Percentiles rank a stretch among this genome's conserved stretches.
phyloP scores from a whole-genome alignment of 1,140 invertebrate species.

The Macrosteles quadrilineatus region DNA sequence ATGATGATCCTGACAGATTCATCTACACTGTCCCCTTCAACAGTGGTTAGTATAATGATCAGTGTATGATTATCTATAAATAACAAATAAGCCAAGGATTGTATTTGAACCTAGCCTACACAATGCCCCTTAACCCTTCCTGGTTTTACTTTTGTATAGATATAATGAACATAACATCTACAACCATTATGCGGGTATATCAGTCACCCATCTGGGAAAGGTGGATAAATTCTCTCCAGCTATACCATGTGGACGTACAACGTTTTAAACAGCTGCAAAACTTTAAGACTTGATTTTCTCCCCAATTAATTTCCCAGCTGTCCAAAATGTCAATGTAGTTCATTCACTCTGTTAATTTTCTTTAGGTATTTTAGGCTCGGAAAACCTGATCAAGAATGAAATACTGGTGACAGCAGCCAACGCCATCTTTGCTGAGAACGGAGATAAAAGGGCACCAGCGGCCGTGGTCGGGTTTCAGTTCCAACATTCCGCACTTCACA shows the following conservation, averaged over 20 bases:
- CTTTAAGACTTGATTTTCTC: too few species aligned
- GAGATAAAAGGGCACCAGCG: slow-evolving; percentile 71
- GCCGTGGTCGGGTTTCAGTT: slow-evolving; percentile 93
- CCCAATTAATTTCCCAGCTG: too few species aligned
- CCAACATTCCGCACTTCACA: slow-evolving; percentile 71
- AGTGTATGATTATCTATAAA: too few species aligned
- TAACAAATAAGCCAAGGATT: not conserved
- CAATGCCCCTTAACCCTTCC: not conserved
- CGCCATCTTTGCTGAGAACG: slow-evolving; percentile 75
- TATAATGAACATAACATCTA: too few species aligned
- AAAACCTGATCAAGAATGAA: slow-evolving; percentile 55
- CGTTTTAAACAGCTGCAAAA: too few species aligned
- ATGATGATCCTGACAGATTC: slow-evolving; percentile 76
- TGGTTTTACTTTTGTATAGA: too few species aligned
- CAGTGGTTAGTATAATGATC: slow-evolving; percentile 50
- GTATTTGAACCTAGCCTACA: not conserved
- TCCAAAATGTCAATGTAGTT: too few species aligned
- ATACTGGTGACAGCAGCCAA: slow-evolving; percentile 84
- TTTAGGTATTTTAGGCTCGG: slow-evolving; percentile 41
- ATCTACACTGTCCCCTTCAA: slow-evolving; percentile 87
- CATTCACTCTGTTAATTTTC: not conserved
- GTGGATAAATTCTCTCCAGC: too few species aligned
- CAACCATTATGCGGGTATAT: too few species aligned
- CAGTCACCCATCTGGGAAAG: too few species aligned
- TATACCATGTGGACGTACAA: too few species aligned